Evolutionary conservation across 2,113 vertebrate genomes (phyloP), one percentile per base, ranked within the genome.

Genomic region (Spheniscus mendiculus): DNA sequence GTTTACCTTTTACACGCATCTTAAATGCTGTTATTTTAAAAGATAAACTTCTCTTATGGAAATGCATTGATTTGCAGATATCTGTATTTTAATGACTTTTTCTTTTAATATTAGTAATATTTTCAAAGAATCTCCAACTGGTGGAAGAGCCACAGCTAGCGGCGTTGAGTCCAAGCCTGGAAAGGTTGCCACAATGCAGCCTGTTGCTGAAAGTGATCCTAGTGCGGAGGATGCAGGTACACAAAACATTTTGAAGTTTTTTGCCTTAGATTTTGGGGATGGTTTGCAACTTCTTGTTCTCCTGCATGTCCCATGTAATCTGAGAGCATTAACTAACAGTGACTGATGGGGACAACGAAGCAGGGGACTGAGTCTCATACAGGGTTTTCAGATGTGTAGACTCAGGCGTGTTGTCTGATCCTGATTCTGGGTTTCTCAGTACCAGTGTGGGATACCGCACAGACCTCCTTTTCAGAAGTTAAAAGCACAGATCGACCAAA

Each of bases 221-320:
- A 29, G 26, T 15, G 56, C 5, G 2, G 81, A 81, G n/a, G 80
- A 38, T 44, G 61, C 98, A 29, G 98, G 98, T 98, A 97, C 23
- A 7, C 1, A 6, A 42, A 45, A 13, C 2, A 1, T 10, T 80
- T 42, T 27, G 59, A 34, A 10, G 12, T 26, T 11, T 44, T 83
- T 1, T 12, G 8, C 27, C 53, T 36, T 15, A 8, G 29, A 15
- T 79, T 74, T 45, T 86, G 71, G 67, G 78, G 44, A 32, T 42
- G 36, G 63, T 49, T 59, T 80, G 23, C 42, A 45, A 1, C 22
- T 61, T 3, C 17, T 73, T 17, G 6, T 65, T 59, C 40, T 82
- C 34, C 42, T 30, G 23, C 3, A 5, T 40, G 5, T 29, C 22
- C 53, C 9, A 0, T 23, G n/a, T 32, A 12, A 19, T 6, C 22